Base-by-base conservation (phyloP, 2,888 invertebrate species). In the Xylota sylvarum region DNA sequence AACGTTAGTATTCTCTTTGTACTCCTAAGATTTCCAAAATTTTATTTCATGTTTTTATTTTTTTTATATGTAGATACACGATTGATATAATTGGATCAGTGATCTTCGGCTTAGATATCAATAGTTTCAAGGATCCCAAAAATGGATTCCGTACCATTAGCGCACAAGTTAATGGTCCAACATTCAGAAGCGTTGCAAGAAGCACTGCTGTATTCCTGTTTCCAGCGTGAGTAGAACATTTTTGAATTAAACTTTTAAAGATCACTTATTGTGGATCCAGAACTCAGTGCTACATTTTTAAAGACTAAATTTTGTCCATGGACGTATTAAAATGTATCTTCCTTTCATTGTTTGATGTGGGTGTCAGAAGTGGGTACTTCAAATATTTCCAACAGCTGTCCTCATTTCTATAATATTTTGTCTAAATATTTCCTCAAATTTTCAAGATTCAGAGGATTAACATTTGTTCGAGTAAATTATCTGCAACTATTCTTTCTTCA, bases 41-140 rank as follows among this genome's bases (percentile, higher is more conserved):
- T 23, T 3, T 5, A n/a, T 19, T 48, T 10, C 30, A n/a, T 23
- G n/a, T 37, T 32, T 35, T 64, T 50, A 23, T 23, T 23, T 23
- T 23, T 23, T 23, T 1, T 23, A n/a, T 2, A 2, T 23, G 1
- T 48, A 93, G 93, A 65, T 94, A 92, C 88, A 91, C 93, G 9
- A 91, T 92, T 30, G 93, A 93, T 82, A 90, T 93, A 1, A 93
- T 94, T 52, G 93, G 92, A n/a, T 92, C 92, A 37, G 91, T 93
- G 65, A 92, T 93, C 48, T 94, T 94, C 81, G 93, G 93, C 4
- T 82, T 93, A 62, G 92, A 93, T 78, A 89, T 90, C 7, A 91
- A 93, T 79, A 90, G 91, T 19, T 91, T 93, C 72, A 91, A 91
- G 19, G 88, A 93, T 81, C 90, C 91, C 2, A 88, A 91, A 2